Evolutionary conservation across 2,797 vertebrate genomes (phyloP).

Genomic region (Eulemur albifrons): DNA sequence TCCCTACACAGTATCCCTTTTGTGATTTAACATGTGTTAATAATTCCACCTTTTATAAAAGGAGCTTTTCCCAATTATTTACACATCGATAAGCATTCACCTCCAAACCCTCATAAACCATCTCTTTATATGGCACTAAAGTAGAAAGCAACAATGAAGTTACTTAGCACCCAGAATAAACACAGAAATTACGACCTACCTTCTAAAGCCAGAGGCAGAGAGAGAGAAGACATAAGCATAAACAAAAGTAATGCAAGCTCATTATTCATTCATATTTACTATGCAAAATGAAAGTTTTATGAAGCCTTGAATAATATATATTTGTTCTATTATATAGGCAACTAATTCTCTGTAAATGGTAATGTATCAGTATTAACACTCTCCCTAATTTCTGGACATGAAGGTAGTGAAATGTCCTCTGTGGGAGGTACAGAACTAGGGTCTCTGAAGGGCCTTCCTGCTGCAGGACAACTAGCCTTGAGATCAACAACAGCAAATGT

Average conservation of each 20-base stretch:
- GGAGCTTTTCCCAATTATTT: constrained; percentile 51
- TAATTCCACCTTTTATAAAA: constrained; percentile 18
- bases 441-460: neutral
- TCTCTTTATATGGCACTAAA: neutral
- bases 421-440: neutral
- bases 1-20: neutral
- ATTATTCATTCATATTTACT: constrained; percentile 59
- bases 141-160: neutral
- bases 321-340: constrained; percentile 17
- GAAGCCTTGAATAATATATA: constrained; percentile 34
- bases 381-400: neutral
- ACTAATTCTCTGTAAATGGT: neutral
- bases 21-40: constrained; percentile 40
- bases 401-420: neutral
- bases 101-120: constrained; percentile 43
- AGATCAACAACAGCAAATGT: neutral
- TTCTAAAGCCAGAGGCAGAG: constrained; percentile 41
- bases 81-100: neutral
- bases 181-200: constrained; percentile 52
- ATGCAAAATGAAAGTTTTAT: constrained; percentile 12
- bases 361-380: neutral
- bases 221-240: neutral
- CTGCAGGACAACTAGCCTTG: neutral
- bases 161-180: neutral
- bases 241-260: constrained; percentile 5